A percentile compares a stretch with the other conserved stretches of the same genome.
Evolutionary conservation across 1,140 invertebrate species (phyloP).

Genomic region (Phthorimaea operculella): DNA sequence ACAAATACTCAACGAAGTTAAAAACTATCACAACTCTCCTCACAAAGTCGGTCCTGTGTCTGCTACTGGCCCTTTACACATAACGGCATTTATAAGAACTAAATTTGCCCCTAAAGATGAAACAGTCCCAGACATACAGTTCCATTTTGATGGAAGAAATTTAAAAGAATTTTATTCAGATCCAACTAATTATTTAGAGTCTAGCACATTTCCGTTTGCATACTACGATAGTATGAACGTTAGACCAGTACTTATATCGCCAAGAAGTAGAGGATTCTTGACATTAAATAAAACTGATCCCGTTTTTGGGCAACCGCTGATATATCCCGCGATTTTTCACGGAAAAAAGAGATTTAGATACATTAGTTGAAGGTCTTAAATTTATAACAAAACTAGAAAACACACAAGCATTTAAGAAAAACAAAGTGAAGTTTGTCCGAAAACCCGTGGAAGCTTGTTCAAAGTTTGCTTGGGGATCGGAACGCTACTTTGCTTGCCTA

Average conservation of each 20-base stretch:
- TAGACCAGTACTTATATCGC: constrained; percentile 72
- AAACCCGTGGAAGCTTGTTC: constrained; percentile 71
- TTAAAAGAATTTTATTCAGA: constrained; percentile 30
- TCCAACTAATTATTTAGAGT: constrained; percentile 28
- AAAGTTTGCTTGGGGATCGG: constrained; percentile 69
- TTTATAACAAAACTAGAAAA: constrained; percentile 64
- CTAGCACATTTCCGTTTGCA: constrained; percentile 48
- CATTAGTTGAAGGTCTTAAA: constrained; percentile 71
- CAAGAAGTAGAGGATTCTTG: constrained; percentile 76
- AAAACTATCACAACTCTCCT: constrained; percentile 45
- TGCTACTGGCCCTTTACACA: constrained; percentile 60
- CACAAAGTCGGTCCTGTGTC: constrained; percentile 52
- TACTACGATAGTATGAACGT: constrained; percentile 56
- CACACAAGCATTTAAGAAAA: constrained; percentile 68
- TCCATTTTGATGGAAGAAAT: constrained; percentile 42
- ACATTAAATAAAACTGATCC: constrained; percentile 75
- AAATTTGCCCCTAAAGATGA: constrained; percentile 47
- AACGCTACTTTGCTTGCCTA: constrained; percentile 78
- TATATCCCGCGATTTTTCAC: constrained; percentile 82
- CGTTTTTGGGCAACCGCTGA: constrained; percentile 74
- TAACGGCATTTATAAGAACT: constrained; percentile 65
- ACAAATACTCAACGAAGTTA: constrained; percentile 55
- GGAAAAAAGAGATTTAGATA: constrained; percentile 70
- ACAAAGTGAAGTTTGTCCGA: constrained; percentile 68
- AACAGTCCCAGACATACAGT: constrained; percentile 72